phyloP scores from a whole-genome alignment of 2,113 vertebrate genomes.

The Micronycteris hirsuta region DNA sequence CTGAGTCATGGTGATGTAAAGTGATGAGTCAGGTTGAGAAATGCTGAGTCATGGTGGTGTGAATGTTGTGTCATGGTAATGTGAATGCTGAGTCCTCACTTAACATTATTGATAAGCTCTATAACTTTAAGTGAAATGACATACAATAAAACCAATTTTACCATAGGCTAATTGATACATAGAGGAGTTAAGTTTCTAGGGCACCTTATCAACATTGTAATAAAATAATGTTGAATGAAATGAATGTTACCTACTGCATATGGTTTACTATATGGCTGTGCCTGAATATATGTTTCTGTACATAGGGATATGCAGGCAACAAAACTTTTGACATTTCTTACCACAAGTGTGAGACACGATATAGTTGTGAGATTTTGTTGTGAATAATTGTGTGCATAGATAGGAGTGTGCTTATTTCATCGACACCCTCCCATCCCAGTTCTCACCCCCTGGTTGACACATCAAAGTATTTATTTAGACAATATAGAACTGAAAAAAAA shows the following conservation, averaged over 20 bases:
- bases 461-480: background rate
- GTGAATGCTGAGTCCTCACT: background rate
- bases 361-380: background rate
- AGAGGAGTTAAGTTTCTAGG: background rate
- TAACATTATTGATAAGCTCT: background rate
- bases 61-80: no score
- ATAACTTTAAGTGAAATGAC: background rate
- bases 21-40: no score
- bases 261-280: background rate
- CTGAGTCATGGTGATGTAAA: no score
- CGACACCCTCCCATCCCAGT: fast-evolving
- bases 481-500: background rate
- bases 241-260: background rate
- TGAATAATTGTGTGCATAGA: background rate
- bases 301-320: background rate
- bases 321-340: background rate
- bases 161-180: background rate
- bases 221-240: background rate
- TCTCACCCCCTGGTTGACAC: background rate
- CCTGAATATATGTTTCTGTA: background rate
- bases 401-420: background rate
- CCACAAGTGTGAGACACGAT: background rate
- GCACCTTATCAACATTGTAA: background rate
- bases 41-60: no score
- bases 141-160: background rate